Conservation (phyloP, 2,888 invertebrate species). For the Chouioia cunea region DNA sequence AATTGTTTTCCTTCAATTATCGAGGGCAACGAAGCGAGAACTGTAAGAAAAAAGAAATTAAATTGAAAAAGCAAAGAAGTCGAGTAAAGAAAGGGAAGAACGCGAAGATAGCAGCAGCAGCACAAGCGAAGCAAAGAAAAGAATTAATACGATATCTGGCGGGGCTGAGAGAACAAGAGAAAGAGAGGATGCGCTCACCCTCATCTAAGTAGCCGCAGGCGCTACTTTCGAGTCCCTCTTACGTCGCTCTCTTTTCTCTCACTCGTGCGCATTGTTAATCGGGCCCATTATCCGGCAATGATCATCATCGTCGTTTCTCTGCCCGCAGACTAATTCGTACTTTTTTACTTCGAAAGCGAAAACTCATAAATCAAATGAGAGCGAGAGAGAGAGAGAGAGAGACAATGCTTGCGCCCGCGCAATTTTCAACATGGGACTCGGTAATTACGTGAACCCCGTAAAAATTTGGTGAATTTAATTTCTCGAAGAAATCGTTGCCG, state of each 20-base stretch:
- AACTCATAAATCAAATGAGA: slow-evolving; percentile 67
- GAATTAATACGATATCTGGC: slow-evolving; percentile 36
- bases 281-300: slow-evolving; percentile 66
- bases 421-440: slow-evolving; percentile 67
- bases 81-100: slow-evolving; percentile 26
- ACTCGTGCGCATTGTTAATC: slow-evolving; percentile 65
- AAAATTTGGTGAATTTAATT: no score
- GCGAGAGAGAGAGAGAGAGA: slow-evolving; percentile 2
- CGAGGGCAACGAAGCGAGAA: no score
- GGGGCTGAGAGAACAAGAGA: not conserved
- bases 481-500: no score
- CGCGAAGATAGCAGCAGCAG: slow-evolving; percentile 22
- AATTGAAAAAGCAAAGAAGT: slow-evolving; percentile 35
- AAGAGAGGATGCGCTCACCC: not conserved
- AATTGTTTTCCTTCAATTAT: no score
- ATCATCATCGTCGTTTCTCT: slow-evolving; percentile 61
- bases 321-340: slow-evolving; percentile 66
- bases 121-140: slow-evolving; percentile 34
- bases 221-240: not conserved
- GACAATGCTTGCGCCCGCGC: slow-evolving; percentile 19
- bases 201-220: not conserved
- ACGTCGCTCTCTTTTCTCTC: slow-evolving; percentile 14
- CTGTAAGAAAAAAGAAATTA: slow-evolving; percentile 12
- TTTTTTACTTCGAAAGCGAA: slow-evolving; percentile 68
- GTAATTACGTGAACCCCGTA: slow-evolving; percentile 59